Percentiles rank a stretch among this genome's conserved stretches.
phyloP scores from a whole-genome alignment of 2,113 vertebrate genomes.

The Trachemys scripta region DNA sequence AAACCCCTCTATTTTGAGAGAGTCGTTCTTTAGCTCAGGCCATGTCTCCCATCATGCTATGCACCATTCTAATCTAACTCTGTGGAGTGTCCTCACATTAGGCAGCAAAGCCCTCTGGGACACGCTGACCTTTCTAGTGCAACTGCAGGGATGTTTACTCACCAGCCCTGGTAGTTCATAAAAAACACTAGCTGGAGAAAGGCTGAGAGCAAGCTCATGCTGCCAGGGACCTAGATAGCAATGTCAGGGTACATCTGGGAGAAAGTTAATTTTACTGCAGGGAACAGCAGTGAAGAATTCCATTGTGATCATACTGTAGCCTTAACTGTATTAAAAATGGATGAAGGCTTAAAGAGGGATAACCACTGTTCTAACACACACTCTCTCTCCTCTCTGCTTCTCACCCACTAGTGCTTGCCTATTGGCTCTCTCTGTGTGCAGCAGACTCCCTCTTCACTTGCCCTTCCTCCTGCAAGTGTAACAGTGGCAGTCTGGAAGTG shows the following conservation, averaged over 20 bases:
- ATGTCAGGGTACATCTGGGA: background rate
- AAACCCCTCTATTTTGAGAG: background rate
- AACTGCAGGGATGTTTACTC: conserved; percentile 34
- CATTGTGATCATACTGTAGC: fast-evolving
- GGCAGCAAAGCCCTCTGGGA: conserved; percentile 18
- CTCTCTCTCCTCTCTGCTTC: background rate
- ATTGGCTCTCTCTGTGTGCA: conserved; percentile 83
- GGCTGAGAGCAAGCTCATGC: background rate
- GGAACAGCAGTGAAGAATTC: fast-evolving
- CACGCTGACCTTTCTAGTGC: background rate
- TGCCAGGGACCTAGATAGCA: background rate
- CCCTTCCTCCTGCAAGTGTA: conserved; percentile 91
- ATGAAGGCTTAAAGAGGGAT: background rate
- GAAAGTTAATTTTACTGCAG: background rate
- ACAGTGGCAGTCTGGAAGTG: conserved; percentile 85
- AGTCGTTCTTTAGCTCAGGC: conserved; percentile 6
- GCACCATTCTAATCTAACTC: background rate
- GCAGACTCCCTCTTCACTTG: conserved; percentile 83
- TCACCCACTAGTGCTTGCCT: conserved; percentile 83
- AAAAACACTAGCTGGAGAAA: background rate
- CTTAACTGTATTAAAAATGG: fast-evolving
- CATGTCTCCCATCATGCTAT: background rate
- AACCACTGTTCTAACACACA: conserved; percentile 16
- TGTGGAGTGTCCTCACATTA: background rate
- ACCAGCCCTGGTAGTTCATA: background rate